Evolutionary conservation across 2,888 invertebrate genomes (phyloP).

Genomic region (Horisme vitalbata): DNA sequence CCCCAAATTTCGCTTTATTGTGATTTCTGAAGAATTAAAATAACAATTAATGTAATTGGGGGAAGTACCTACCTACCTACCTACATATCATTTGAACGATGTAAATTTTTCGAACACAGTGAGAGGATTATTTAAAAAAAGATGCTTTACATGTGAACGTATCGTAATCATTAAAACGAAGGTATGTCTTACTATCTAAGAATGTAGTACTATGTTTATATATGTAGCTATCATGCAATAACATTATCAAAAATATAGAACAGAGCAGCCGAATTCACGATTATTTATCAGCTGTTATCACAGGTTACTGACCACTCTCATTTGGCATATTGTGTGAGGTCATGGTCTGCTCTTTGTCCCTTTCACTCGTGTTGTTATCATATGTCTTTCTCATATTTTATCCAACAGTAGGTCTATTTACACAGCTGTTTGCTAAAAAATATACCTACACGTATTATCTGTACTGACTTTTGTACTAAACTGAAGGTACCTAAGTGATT

Average conservation of each 20-base stretch:
- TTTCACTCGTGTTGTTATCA: conserved; percentile 28
- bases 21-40: no score
- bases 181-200: no score
- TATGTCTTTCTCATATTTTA: conserved; percentile 28
- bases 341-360: conserved; percentile 55
- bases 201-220: not conserved
- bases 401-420: conserved; percentile 30
- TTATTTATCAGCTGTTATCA: conserved; percentile 50
- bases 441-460: not conserved
- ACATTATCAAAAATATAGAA: conserved; percentile 29
- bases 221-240: not conserved
- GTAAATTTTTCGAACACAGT: no score
- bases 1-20: no score
- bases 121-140: no score
- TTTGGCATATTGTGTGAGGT: conserved; percentile 65
- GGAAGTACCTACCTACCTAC: no score
- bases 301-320: conserved; percentile 61
- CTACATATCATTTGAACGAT: no score
- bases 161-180: no score
- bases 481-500: no score
- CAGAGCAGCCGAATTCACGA: conserved; percentile 38
- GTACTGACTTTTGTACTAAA: no score
- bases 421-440: conserved; percentile 32
- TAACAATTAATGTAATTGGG: no score
- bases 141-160: no score